phyloP scores from a whole-genome alignment of 2,797 vertebrate species.

The Leuciscus waleckii region DNA sequence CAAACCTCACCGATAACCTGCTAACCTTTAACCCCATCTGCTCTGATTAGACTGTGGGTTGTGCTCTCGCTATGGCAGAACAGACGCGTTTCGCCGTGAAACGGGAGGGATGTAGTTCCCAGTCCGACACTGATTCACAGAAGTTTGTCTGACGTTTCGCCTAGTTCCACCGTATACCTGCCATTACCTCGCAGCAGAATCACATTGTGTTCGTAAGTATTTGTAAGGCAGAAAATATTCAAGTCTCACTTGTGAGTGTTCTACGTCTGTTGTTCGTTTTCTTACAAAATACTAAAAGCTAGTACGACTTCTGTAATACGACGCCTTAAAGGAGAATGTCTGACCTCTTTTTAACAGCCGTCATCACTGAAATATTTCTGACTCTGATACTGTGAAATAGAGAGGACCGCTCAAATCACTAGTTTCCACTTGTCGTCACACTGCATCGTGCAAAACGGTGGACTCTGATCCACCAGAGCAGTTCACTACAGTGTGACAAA shows the following conservation, averaged over 20 bases:
- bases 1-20: constrained; percentile 36
- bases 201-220: constrained; percentile 25
- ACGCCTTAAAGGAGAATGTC: constrained; percentile 35
- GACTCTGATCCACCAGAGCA: constrained; percentile 60
- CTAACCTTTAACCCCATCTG: constrained; percentile 25
- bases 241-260: constrained; percentile 75
- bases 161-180: constrained; percentile 43
- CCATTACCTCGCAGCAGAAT: constrained; percentile 36
- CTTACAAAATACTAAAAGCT: constrained; percentile 41
- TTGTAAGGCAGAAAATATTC: constrained; percentile 64
- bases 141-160: constrained; percentile 62
- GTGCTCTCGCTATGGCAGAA: constrained; percentile 55
- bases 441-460: constrained; percentile 59
- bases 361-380: constrained; percentile 32
- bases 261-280: constrained; percentile 54
- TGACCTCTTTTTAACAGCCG: constrained; percentile 21
- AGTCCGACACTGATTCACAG: constrained; percentile 55
- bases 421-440: constrained; percentile 59
- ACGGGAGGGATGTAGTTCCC: background rate
- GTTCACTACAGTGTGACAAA: constrained; percentile 62
- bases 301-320: constrained; percentile 26
- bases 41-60: constrained; percentile 32
- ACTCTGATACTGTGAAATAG: background rate
- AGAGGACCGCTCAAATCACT: constrained; percentile 51
- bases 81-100: constrained; percentile 44